Conservation (phyloP, 2,888 invertebrate genomes). For the Ypsolopha sequella region DNA sequence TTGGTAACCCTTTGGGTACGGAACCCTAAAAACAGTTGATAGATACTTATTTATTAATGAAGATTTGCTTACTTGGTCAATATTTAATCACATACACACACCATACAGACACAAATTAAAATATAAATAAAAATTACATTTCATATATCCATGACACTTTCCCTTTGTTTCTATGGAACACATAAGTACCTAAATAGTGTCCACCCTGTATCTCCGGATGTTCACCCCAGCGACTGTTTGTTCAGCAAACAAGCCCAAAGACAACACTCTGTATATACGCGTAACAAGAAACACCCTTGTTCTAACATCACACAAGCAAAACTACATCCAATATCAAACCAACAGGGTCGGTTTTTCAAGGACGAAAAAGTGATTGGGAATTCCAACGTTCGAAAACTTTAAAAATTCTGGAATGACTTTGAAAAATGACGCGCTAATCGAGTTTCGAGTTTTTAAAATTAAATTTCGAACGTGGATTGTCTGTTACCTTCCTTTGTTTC, state of each 20-base stretch:
- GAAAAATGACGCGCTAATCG: constrained; percentile 7
- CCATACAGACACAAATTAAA: no score
- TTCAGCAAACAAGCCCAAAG: constrained; percentile 1
- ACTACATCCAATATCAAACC: background rate
- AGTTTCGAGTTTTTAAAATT: constrained; percentile 9
- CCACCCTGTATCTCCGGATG: background rate
- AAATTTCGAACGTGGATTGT: constrained; percentile 10
- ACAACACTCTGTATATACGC: background rate
- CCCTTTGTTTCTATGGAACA: background rate
- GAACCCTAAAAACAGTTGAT: background rate
- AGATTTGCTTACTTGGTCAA: no score
- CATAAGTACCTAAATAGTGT: background rate
- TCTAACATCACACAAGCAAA: background rate
- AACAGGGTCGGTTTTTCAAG: background rate
- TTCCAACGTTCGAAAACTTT: background rate
- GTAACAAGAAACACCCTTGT: constrained; percentile 4
- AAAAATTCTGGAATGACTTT: constrained; percentile 6
- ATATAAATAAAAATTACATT: no score
- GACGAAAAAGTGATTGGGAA: background rate
- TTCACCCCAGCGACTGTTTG: constrained; percentile 1
- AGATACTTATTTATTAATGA: background rate
- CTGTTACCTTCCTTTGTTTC: background rate
- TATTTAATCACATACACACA: no score
- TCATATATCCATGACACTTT: background rate
- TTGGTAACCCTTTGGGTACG: no score